Evolutionary conservation across 2,797 vertebrate genomes (phyloP).

Genomic region (Scyliorhinus canicula): DNA sequence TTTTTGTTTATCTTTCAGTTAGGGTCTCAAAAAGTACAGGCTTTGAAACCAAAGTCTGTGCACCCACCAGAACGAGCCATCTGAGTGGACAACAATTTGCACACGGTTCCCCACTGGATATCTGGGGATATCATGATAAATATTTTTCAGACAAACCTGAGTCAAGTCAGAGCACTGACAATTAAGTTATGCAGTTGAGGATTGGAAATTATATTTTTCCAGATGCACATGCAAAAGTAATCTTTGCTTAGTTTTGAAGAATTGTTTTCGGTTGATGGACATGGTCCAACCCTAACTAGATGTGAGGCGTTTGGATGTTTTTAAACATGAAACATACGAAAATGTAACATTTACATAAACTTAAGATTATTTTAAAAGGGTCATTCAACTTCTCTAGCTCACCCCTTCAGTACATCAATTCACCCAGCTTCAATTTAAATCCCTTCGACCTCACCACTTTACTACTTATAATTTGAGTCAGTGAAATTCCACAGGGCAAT

Average conservation of each 20-base stretch:
- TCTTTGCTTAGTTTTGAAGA: slow-evolving; percentile 10
- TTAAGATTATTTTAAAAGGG: neutral
- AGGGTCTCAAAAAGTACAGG: too few relatives aligned
- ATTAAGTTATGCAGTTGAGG: neutral
- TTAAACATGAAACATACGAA: neutral
- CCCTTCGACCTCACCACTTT: neutral
- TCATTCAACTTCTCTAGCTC: neutral
- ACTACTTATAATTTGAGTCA: too few relatives aligned
- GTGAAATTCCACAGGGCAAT: too few relatives aligned
- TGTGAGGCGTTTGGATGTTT: neutral
- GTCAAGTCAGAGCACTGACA: neutral
- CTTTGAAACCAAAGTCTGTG: too few relatives aligned
- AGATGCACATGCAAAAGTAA: neutral
- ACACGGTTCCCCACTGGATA: too few relatives aligned
- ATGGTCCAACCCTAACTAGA: neutral
- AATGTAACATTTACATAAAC: too few relatives aligned
- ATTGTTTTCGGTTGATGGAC: neutral
- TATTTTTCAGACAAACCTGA: neutral
- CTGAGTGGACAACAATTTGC: too few relatives aligned
- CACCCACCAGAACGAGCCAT: too few relatives aligned
- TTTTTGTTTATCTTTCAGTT: too few relatives aligned
- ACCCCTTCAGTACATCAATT: neutral
- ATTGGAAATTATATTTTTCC: neutral
- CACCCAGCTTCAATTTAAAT: neutral
- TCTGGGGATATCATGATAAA: too few relatives aligned